phyloP scores from a whole-genome alignment of 1,140 invertebrate genomes.

The Dreissena polymorpha region DNA sequence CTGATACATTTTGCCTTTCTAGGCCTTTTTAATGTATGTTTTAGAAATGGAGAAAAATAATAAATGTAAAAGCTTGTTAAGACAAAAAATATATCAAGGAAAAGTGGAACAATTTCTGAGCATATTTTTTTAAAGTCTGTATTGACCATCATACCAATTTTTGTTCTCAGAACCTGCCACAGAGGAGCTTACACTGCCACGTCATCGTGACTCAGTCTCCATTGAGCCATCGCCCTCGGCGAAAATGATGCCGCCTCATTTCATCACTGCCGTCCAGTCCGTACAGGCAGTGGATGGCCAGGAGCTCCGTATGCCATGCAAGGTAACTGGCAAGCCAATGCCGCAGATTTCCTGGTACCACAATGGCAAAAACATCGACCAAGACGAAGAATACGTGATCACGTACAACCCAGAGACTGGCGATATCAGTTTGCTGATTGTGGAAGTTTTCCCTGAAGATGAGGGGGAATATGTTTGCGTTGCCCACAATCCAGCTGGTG shows the following conservation, averaged over 20 bases:
- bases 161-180: conserved; percentile 68
- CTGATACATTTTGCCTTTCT: no score
- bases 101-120: no score
- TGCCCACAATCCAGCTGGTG: conserved; percentile 91
- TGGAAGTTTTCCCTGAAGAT: conserved; percentile 80
- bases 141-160: not conserved
- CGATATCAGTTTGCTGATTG: conserved; percentile 77
- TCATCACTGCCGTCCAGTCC: conserved; percentile 67
- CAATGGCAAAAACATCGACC: conserved; percentile 78
- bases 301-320: conserved; percentile 74
- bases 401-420: conserved; percentile 77
- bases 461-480: conserved; percentile 86
- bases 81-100: no score
- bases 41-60: no score
- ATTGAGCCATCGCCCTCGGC: conserved; percentile 67
- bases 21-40: no score
- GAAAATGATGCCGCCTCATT: conserved; percentile 75
- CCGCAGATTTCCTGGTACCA: conserved; percentile 78
- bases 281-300: conserved; percentile 74
- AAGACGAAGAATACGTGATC: conserved; percentile 78
- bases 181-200: conserved; percentile 62
- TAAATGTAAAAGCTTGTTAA: no score
- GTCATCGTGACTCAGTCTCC: conserved; percentile 51
- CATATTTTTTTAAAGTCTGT: no score
- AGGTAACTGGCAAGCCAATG: conserved; percentile 74